Evolutionary conservation across 64 coral and sea anemone species (phyloP).

Genomic region (Dendronephthya gigantea): DNA sequence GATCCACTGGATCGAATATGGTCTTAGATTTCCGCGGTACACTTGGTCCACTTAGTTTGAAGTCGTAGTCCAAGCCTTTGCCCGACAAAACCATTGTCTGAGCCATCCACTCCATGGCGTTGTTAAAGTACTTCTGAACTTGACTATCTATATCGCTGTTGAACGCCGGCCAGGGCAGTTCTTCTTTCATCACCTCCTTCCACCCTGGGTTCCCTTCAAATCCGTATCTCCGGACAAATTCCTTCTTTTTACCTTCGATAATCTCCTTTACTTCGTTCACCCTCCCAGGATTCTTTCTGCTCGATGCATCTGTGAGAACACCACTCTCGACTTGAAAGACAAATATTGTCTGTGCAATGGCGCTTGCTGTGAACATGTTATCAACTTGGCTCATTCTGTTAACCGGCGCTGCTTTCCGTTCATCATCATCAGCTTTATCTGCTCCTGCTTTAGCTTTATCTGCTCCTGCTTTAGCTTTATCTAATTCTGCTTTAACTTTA

Average conservation of each 20-base stretch:
- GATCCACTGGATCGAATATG: neutral
- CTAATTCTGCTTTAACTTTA: too few relatives aligned
- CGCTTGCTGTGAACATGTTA: conserved; percentile 34
- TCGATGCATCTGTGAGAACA: neutral
- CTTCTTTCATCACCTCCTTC: neutral
- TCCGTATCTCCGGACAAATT: neutral
- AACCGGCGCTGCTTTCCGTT: too few relatives aligned
- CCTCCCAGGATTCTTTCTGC: neutral
- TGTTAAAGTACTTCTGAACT: neutral
- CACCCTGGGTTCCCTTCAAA: neutral
- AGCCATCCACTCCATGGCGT: conserved; percentile 16
- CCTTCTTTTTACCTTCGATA: neutral
- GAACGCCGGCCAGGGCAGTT: conserved; percentile 29
- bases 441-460: neutral
- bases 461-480: too few relatives aligned
- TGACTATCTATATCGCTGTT: neutral
- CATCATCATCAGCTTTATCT: neutral
- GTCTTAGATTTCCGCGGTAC: neutral
- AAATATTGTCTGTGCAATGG: conserved; percentile 25
- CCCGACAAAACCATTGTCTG: neutral
- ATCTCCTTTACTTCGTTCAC: neutral
- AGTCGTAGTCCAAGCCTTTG: neutral
- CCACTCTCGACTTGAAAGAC: conserved; percentile 16
- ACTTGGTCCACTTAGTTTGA: neutral
- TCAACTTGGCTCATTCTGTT: conserved; percentile 5